Base-by-base conservation (phyloP, 1,140 invertebrate species). In the Sycophila sp. region DNA sequence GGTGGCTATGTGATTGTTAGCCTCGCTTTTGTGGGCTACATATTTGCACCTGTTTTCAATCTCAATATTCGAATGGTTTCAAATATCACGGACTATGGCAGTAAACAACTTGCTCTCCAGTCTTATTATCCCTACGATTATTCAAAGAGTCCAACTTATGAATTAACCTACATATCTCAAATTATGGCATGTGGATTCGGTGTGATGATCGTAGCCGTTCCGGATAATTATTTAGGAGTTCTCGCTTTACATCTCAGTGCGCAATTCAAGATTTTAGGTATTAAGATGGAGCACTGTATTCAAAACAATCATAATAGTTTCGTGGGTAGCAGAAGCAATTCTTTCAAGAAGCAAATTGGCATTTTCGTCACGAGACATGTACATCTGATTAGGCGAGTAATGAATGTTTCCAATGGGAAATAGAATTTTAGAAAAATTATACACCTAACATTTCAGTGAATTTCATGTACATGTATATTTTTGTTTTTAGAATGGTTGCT, bases 41-140 rank as follows among this genome's bases (percentile, higher is more conserved):
- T 40, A n/a, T 1, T 59, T 2, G 15, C 17, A 17, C 32, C 32
- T 2, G 0, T 40, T 3, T 4, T 40, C 10, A n/a, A 19, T n/a
- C 4, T 38, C 6, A 28, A 58, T 17, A 2, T 58, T 4, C 55
- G 55, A 15, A 34, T 19, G 1, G 38, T 34, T 6, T 36, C 24
- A n/a, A 58, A 58, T 19, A 36, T 58, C 5, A 58, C 55, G 4
- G 56, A 59, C 13, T 59, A 59, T 15, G 56, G 56, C 2, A 19
- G 26, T 2, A n/a, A n/a, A 0, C 1, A 40, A 2, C 24, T 59
- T 0, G 5, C 40, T 11, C 3, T 59, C 4, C 56, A 59, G 36
- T 40, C 56, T 0, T 59, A 40, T 34, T 59, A 36, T 40, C 56
- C 56, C 4, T 59, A 38, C 36, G 56, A 58, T 17, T 38, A 58